Base-by-base conservation (phyloP, 2,888 invertebrate species). In the Actias luna region DNA sequence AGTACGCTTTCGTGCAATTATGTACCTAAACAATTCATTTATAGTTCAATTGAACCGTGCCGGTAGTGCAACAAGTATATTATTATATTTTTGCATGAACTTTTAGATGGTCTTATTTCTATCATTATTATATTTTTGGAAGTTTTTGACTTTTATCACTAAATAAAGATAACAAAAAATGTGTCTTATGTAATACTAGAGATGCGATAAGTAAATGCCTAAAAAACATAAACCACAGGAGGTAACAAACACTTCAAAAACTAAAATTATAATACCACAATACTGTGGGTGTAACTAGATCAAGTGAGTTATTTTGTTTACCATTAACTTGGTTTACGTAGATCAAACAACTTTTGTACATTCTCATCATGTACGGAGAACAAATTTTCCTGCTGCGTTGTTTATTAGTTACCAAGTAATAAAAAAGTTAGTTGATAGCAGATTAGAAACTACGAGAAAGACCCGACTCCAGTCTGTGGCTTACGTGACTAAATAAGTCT, bases 341-440 rank as follows among this genome's bases (percentile, higher is more conserved):
- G 12, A 29, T 55, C 29, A 29, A 55, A 29, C 16, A 55, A 55
- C 66, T 66, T 68, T 70, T 70, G 67, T 66, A 67, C 63, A 71
- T 71, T 71, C 73, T 64, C 66, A 50, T 62, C 72, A 73, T 73
- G 77, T 77, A 67, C 71, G 55, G 55, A 46, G 74, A 78, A 80
- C 80, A 79, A 79, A 78, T 79, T 80, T 75, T 73, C 76, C 73
- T 68, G 69, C 68, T 71, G 69, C 79, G 79, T 82, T 87, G 85
- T 86, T 87, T 85, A 82, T 84, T 82, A 82, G 84, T 87, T 87
- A 84, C 79, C 78, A 83, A 88, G 83, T 84, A 88, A 87, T 88
- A 88, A 87, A 88, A 82, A 86, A 87, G 84, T 86, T 83, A 83
- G 82, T 87, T 80, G 85, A 85, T 84, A 84, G 84, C 83, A 87